Evolutionary conservation across 2,888 invertebrate species (phyloP).

Genomic region (Bruchidius siliquastri): DNA sequence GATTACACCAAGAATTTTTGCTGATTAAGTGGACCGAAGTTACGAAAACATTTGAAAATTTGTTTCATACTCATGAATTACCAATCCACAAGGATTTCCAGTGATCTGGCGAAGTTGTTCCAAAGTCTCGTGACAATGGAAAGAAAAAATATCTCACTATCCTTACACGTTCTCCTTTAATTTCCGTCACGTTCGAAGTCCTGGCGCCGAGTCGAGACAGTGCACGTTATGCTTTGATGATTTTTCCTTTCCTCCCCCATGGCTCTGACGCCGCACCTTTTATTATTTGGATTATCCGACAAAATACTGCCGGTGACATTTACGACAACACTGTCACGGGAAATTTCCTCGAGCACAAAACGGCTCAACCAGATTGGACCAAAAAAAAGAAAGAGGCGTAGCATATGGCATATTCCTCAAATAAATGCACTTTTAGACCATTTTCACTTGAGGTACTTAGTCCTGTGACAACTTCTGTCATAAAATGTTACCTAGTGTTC

Average conservation of each 20-base stretch:
- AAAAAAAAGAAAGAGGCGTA: background rate
- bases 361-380: background rate
- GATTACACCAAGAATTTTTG: no score
- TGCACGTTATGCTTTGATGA: background rate
- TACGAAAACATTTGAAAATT: no score
- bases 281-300: conserved; percentile 5
- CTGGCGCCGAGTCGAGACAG: background rate
- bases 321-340: conserved; percentile 5
- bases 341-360: conserved; percentile 16
- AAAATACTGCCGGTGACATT: conserved; percentile 6
- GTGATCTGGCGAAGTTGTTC: no score
- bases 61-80: no score
- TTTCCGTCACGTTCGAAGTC: background rate
- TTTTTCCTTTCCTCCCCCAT: background rate
- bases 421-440: no score
- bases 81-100: no score
- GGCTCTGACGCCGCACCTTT: background rate
- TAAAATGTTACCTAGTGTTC: no score
- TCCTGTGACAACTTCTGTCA: no score
- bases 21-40: no score
- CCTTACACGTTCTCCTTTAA: background rate
- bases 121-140: no score
- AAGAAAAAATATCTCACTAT: background rate
- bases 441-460: no score
- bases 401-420: background rate